Base-by-base conservation (phyloP, 2,797 vertebrate genomes). In the Megalops cyprinoides region DNA sequence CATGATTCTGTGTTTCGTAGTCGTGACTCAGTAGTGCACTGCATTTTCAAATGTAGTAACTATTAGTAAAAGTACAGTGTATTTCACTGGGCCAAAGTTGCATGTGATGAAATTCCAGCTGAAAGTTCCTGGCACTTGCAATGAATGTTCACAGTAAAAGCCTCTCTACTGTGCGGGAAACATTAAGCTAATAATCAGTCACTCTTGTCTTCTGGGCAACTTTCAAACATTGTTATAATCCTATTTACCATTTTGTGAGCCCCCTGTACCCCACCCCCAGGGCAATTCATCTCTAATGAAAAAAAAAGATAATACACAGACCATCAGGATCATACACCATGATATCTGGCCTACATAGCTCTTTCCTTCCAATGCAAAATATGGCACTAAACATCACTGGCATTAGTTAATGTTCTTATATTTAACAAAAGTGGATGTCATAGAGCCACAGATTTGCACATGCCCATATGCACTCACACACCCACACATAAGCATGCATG, bases 241-340 rank as follows among this genome's bases (percentile, higher is more conserved):
- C 91, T 94, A 91, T 95, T 96, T 95, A 89, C 93, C 92, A 92
- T 93, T 92, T 94, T 87, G 89, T 85, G 67, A 95, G 86, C 83
- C 89, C 87, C 85, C 89, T 90, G 88, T 89, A 91, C 90, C 90
- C 91, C 90, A 87, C 94, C 95, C 95, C 93, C 90, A 92, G 95
- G 96, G 96, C 92, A 93, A 86, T 87, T 95, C 90, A 90, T 96
- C 91, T 95, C 95, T 96, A 97, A 96, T 92, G 89, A 96, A 96
- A 93, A 91, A 90, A n/a, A 89, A 92, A 91, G 90, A 90, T 89
- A 89, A 92, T 74, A 76, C 88, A 87, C 90, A 92, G 92, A 92
- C 93, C 92, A 91, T 87, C 88, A 78, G 90, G 90, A 93, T 94
- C 92, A 93, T 90, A 93, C 91, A 91, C 89, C 86, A 84, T 89